Evolutionary conservation across 2,888 invertebrate species (phyloP).

Genomic region (Mesorhabditis spiculigera): DNA sequence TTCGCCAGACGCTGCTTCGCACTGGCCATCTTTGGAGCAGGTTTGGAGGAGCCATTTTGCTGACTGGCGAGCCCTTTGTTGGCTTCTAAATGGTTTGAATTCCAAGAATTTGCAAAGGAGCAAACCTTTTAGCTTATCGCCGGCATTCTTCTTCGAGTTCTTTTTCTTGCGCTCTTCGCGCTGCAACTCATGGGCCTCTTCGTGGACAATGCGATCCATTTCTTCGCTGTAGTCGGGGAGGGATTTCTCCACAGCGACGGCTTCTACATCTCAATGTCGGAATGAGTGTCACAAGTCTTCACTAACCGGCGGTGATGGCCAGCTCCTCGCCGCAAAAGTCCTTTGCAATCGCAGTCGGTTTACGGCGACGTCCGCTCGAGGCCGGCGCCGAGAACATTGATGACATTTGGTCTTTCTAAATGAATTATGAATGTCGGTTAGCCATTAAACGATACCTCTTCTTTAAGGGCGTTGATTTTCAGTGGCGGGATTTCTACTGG

Average conservation of each 20-base stretch:
- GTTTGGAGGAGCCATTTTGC: no score
- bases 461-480: neutral
- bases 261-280: no score
- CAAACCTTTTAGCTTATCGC: no score
- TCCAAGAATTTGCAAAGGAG: no score
- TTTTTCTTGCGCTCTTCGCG: conserved; percentile 11
- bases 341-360: neutral
- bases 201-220: neutral
- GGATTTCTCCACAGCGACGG: neutral
- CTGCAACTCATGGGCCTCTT: neutral
- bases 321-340: neutral
- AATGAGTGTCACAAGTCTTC: neutral
- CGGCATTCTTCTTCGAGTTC: neutral
- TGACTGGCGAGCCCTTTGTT: no score
- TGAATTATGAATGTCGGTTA: neutral
- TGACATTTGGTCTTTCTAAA: conserved; percentile 1
- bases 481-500: neutral
- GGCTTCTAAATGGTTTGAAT: no score
- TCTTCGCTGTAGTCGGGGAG: neutral
- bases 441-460: no score
- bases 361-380: neutral
- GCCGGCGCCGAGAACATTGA: neutral
- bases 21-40: no score
- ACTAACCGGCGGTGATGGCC: neutral
- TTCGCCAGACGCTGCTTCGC: no score